A percentile compares a stretch with the other conserved stretches of the same genome.
Conservation (phyloP, 2,797 vertebrate genomes). For the Melanotaenia trifasciata region DNA sequence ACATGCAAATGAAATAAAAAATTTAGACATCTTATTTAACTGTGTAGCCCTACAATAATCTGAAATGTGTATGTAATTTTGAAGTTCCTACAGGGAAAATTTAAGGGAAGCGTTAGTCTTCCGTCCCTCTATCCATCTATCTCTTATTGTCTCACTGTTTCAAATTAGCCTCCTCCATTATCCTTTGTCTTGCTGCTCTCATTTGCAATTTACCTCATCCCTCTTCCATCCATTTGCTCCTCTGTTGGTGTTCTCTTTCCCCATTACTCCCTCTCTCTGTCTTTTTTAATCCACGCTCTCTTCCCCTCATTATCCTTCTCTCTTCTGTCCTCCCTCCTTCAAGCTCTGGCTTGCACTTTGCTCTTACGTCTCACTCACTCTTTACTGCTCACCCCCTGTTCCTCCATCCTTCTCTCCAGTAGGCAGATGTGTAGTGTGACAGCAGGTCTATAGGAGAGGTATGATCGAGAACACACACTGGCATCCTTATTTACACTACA, state of each 20-base stretch:
- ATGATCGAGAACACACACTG: constrained; percentile 42
- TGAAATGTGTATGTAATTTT: too few species aligned
- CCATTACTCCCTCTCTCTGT: constrained; percentile 47
- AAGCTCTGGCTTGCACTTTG: constrained; percentile 45
- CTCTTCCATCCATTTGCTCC: constrained; percentile 44
- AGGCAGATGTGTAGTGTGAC: constrained; percentile 65
- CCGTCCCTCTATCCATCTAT: background rate
- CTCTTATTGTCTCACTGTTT: constrained; percentile 23
- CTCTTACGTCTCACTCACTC: constrained; percentile 48
- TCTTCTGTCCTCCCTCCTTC: constrained; percentile 42
- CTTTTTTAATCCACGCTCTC: constrained; percentile 57
- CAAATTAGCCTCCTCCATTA: constrained; percentile 35
- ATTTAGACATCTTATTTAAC: background rate
- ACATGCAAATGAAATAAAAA: background rate
- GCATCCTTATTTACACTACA: constrained; percentile 76
- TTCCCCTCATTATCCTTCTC: constrained; percentile 41
- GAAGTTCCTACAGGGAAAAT: too few species aligned
- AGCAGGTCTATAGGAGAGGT: constrained; percentile 54
- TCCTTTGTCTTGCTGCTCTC: constrained; percentile 19
- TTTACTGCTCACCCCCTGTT: constrained; percentile 6
- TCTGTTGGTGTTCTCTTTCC: constrained; percentile 42
- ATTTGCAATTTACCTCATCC: constrained; percentile 48
- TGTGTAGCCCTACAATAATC: too few species aligned
- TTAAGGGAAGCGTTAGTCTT: background rate
- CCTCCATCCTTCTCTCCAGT: background rate